phyloP scores from a whole-genome alignment of 2,113 vertebrate species.

The Macroglossus sobrinus region DNA sequence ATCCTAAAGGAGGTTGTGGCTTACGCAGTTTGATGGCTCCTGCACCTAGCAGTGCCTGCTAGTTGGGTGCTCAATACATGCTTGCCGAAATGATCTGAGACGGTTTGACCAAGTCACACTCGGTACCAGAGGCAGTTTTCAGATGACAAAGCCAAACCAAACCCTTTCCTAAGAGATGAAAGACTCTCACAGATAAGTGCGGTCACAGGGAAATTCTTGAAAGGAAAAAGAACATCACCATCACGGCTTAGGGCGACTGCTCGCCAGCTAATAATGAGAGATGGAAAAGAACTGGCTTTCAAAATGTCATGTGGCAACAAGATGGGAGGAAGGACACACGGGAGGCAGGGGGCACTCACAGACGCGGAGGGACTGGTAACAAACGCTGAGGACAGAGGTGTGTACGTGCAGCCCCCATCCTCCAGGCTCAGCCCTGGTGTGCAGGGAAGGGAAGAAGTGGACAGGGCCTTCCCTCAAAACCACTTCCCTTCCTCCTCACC shows the following conservation, averaged over 20 bases:
- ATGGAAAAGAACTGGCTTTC: background rate
- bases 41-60: background rate
- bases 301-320: background rate
- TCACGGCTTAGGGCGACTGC: background rate
- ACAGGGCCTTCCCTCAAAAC: background rate
- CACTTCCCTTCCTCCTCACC: background rate
- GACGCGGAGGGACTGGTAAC: background rate
- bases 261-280: background rate
- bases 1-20: fast-evolving
- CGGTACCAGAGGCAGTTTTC: too few relatives aligned
- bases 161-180: background rate
- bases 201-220: background rate
- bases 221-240: background rate
- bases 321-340: background rate
- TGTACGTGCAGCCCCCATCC: fast-evolving
- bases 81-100: background rate
- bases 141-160: background rate
- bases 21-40: fast-evolving
- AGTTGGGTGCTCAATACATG: background rate
- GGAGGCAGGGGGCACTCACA: background rate
- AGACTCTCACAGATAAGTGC: background rate
- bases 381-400: background rate
- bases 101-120: background rate
- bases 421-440: background rate
- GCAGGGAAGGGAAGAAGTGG: background rate